These are phyloP conservation scores for Dasypus novemcinctus DNA, from an alignment of 2,113 vertebrate genomes.

Conservation along the genomic window DNA sequence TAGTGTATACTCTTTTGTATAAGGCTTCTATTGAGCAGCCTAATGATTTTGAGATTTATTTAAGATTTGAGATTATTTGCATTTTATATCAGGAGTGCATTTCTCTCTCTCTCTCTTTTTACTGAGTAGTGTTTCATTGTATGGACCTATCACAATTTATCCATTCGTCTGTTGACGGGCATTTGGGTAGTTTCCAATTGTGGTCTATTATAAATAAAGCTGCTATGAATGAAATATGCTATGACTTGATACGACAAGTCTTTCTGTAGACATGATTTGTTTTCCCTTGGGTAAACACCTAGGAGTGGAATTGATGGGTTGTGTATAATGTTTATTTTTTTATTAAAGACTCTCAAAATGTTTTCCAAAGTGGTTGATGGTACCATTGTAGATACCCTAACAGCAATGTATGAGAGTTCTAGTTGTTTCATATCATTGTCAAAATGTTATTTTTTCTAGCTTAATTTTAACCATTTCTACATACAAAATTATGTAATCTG, in stretches of 20 bases:
- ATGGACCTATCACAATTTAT: no score
- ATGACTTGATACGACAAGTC: no score
- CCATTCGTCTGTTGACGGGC: no score
- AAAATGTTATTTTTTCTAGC: not conserved
- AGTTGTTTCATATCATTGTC: not conserved
- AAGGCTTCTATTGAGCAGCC: not conserved
- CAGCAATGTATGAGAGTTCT: not conserved
- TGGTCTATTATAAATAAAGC: not conserved
- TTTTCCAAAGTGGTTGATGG: not conserved
- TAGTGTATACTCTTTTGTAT: not conserved
- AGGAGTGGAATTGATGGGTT: no score
- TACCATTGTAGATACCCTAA: not conserved
- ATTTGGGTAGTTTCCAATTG: no score
- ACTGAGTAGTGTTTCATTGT: not conserved
- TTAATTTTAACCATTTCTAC: slow-evolving; percentile 14
- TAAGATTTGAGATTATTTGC: not conserved
- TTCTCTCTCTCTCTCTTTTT: not conserved
- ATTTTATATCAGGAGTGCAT: not conserved
- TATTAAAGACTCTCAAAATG: not conserved
- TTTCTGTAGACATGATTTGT: not conserved
- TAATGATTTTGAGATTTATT: not conserved
- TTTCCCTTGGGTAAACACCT: not conserved
- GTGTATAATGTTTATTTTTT: not conserved
- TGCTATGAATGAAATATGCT: not conserved
- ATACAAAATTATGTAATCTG: not conserved